A percentile compares a stretch with the other conserved stretches of the same genome.
Conservation (phyloP, 2,113 vertebrate species). For the Tachysurus vachellii region DNA sequence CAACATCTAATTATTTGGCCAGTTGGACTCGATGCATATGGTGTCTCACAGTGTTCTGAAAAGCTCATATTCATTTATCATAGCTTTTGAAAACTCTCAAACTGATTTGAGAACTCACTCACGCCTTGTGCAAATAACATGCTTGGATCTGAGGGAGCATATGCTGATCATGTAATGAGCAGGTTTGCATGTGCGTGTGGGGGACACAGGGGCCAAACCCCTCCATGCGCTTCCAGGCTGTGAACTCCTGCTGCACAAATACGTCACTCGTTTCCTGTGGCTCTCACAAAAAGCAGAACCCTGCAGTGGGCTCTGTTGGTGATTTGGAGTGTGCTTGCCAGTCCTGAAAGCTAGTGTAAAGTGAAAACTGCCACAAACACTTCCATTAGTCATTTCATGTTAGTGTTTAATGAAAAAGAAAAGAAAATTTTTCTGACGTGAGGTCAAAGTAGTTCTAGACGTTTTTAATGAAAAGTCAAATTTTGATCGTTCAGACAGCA, state of each 20-base stretch:
- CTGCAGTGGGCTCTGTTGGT: slow-evolving; percentile 33
- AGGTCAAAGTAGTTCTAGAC: background rate
- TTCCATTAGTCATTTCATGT: too few relatives aligned
- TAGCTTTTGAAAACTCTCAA: background rate
- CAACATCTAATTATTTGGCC: slow-evolving; percentile 14
- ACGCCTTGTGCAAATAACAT: background rate
- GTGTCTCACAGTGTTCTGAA: background rate
- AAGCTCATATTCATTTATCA: background rate
- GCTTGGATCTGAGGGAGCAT: slow-evolving; percentile 24
- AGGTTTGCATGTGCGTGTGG: slow-evolving; percentile 25
- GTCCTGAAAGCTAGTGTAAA: background rate
- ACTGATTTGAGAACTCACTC: background rate
- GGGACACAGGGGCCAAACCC: slow-evolving; percentile 18
- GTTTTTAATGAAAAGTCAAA: too few relatives aligned
- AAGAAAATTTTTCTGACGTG: background rate
- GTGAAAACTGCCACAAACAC: background rate
- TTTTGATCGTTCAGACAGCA: background rate
- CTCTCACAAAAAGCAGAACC: slow-evolving; percentile 1
- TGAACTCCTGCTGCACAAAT: slow-evolving; percentile 51
- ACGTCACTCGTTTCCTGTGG: slow-evolving; percentile 41
- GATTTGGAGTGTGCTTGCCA: background rate
- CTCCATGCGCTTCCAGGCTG: slow-evolving; percentile 18
- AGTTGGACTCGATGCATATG: background rate
- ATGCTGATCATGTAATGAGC: slow-evolving; percentile 51
- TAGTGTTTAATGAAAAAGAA: background rate